Percentiles rank a stretch among this genome's conserved stretches.
Conservation (phyloP, 2,888 invertebrate species). For the Hydriomena furcata region DNA sequence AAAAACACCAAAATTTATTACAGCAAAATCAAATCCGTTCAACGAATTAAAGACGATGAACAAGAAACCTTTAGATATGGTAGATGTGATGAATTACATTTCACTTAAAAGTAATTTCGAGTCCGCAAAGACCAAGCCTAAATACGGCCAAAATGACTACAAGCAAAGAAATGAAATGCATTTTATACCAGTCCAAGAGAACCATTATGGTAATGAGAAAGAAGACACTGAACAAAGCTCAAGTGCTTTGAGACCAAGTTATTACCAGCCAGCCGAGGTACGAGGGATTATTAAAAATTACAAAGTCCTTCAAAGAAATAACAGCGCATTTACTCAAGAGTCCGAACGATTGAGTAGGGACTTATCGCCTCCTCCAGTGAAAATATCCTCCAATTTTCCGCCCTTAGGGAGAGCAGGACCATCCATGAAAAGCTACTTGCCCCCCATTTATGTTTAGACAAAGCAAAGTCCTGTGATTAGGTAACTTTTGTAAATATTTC, state of each 20-base stretch:
- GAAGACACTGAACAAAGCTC: constrained; percentile 41
- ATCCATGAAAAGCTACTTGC: constrained; percentile 70
- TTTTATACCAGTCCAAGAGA: constrained; percentile 45
- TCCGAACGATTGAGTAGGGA: constrained; percentile 52
- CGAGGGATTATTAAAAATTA: constrained; percentile 73
- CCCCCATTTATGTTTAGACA: constrained; percentile 64
- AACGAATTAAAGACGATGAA: constrained; percentile 53
- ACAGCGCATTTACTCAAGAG: constrained; percentile 49
- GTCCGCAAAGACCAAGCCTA: constrained; percentile 62
- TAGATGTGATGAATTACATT: constrained; percentile 66
- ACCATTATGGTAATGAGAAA: constrained; percentile 43
- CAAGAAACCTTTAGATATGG: constrained; percentile 61
- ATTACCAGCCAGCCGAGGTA: constrained; percentile 60
- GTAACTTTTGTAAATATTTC: constrained; percentile 66
- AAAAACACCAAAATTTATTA: constrained; percentile 54
- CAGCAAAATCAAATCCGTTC: constrained; percentile 49
- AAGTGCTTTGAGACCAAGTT: constrained; percentile 47
- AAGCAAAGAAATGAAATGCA: constrained; percentile 50
- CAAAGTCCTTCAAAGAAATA: constrained; percentile 71
- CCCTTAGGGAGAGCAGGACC: constrained; percentile 76
- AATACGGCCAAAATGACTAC: constrained; percentile 35
- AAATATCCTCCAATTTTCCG: constrained; percentile 57
- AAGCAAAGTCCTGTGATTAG: constrained; percentile 59
- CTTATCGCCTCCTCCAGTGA: constrained; percentile 55
- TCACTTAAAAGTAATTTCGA: constrained; percentile 69